Base-by-base conservation (phyloP, 2,797 vertebrate genomes). In the Falco rusticolus region DNA sequence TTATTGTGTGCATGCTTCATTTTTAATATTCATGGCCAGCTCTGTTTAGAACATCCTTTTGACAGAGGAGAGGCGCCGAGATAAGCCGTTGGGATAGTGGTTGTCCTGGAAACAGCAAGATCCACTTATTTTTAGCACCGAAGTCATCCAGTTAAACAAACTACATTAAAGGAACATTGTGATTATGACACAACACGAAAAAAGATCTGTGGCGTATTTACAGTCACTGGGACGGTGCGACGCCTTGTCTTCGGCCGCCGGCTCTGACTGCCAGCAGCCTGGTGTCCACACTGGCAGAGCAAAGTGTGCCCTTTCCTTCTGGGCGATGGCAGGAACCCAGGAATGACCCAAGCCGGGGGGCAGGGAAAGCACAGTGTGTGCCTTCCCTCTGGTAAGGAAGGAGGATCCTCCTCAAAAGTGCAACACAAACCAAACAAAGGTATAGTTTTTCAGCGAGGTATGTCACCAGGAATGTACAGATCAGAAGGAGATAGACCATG, bases 31-130 rank as follows among this genome's bases (percentile, higher is more conserved):
- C 89, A 93, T 95, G 72, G 63, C 86, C 78, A 81, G 66, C 68
- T 96, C 96, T 91, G 78, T 88, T 96, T 82, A 74, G 92, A 95
- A 91, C 85, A 92, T 88, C 91, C 89, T 91, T 92, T 75, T 80
- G 83, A 92, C 84, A 93, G 91, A 61, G 80, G n/a, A 96, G 94
- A 95, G 94, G 94, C 65, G 29, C 89, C 20, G 33, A 96, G 96
- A 97, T 97, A 95, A 97, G 92, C 94, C 45, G 1, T 61, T 68
- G 95, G 88, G 78, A 78, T 81, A 87, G 90, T 1, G 64, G 77
- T 96, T 96, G 95, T 96, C 95, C 87, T 92, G 92, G 94, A 94
- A 94, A 96, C 87, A 69, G 92, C 79, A 88, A 93, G 48, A 96
- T 88, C 94, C 90, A 85, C 86, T 96, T 96, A 96, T 96, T 94